Percentiles rank a stretch among this genome's conserved stretches.
These are phyloP conservation scores for Chymomyza procnemis DNA, from an alignment of 2,888 invertebrate genomes.

Conservation along the genomic window DNA sequence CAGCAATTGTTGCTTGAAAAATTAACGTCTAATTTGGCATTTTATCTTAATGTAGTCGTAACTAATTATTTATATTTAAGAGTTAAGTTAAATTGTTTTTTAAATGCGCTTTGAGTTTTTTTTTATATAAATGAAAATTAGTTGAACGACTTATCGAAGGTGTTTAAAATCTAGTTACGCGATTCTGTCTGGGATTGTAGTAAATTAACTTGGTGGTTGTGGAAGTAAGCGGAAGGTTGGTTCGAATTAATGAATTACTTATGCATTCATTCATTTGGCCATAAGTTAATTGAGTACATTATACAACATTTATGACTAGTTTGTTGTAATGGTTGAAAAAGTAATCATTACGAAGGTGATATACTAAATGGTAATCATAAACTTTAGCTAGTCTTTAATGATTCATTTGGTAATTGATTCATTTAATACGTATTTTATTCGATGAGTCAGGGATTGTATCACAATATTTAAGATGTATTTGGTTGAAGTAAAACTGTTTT, in stretches of 20 bases:
- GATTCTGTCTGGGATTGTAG: neutral
- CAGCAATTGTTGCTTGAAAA: constrained; percentile 43
- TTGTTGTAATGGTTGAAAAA: neutral
- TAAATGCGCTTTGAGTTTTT: constrained; percentile 41
- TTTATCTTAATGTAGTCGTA: constrained; percentile 67
- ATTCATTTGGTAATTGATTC: neutral
- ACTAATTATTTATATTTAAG: constrained; percentile 60
- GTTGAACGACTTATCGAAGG: neutral
- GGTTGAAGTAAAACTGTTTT: neutral
- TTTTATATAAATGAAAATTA: neutral
- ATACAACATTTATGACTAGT: neutral
- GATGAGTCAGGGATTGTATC: neutral
- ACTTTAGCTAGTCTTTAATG: neutral
- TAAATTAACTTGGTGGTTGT: neutral
- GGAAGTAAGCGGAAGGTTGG: neutral
- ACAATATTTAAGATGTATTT: neutral
- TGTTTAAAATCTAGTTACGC: neutral
- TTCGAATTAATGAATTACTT: neutral
- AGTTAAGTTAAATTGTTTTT: constrained; percentile 46
- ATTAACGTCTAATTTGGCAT: constrained; percentile 68
- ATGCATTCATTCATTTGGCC: neutral
- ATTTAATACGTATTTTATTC: neutral
- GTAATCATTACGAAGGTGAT: neutral
- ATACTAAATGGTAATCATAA: neutral
- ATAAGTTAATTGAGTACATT: neutral